Conservation (phyloP, 2,797 vertebrate species). For the Mus spretus region DNA sequence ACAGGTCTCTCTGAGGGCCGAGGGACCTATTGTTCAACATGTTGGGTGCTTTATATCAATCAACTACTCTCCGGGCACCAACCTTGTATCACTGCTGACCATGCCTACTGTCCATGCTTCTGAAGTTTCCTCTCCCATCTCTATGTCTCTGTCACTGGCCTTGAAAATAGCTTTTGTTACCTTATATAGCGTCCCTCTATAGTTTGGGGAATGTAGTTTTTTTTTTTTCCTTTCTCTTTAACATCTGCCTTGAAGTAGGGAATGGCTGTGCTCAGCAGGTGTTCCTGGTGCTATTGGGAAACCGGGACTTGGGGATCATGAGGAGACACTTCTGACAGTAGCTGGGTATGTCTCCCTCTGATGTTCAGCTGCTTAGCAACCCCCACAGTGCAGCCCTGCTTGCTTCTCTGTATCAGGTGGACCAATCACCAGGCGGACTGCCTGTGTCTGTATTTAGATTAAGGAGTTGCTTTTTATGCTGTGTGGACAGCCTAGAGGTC, state of each 20-base stretch:
- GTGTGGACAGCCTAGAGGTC: neutral
- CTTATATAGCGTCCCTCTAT: neutral
- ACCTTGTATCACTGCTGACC: neutral
- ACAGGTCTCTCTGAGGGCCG: neutral
- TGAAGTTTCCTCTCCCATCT: neutral
- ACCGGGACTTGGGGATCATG: neutral
- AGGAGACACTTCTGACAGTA: neutral
- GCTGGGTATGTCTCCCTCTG: neutral
- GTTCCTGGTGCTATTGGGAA: neutral
- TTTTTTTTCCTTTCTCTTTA: neutral
- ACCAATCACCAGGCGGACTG: neutral
- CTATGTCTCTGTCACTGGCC: neutral
- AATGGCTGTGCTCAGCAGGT: neutral
- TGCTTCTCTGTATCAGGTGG: neutral
- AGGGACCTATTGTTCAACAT: neutral
- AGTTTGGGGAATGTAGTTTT: neutral
- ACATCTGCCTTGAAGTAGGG: neutral
- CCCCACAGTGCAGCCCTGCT: neutral
- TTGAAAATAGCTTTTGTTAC: conserved; percentile 42
- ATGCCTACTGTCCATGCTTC: neutral
- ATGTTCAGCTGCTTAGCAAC: neutral
- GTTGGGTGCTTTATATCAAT: fast-evolving
- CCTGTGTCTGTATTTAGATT: neutral
- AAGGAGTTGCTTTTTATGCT: conserved; percentile 6
- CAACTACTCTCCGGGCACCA: neutral